These are phyloP conservation scores for Drosophila leonis DNA, from an alignment of 2,888 invertebrate species.

Conservation along the genomic window DNA sequence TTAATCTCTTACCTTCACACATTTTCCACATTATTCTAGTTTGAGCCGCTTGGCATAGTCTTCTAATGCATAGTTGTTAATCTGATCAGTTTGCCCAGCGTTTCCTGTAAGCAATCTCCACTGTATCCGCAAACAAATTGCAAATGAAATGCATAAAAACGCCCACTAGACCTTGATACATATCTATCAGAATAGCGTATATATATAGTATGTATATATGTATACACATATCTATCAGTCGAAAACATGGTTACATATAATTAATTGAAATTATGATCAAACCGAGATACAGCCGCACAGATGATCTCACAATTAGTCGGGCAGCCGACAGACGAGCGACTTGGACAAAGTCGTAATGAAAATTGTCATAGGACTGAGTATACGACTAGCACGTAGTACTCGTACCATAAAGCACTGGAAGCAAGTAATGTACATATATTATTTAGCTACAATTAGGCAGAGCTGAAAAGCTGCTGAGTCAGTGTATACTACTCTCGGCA, in stretches of 20 bases:
- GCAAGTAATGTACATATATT: conserved; percentile 51
- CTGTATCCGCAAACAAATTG: conserved; percentile 37
- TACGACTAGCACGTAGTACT: conserved; percentile 17
- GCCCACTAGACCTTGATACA: conserved; percentile 52
- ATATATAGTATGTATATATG: not conserved
- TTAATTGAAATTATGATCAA: conserved; percentile 52
- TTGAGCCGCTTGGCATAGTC: conserved; percentile 7
- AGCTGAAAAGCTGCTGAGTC: conserved; percentile 39
- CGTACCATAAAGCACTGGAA: conserved; percentile 19
- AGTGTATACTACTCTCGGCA: conserved; percentile 38
- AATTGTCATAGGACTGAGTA: conserved; percentile 39
- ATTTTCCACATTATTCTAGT: conserved; percentile 14
- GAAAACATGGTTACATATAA: conserved; percentile 39
- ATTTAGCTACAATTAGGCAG: conserved; percentile 44
- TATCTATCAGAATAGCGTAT: not conserved
- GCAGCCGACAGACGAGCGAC: conserved; percentile 1
- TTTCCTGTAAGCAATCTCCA: conserved; percentile 29
- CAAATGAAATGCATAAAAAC: conserved; percentile 57
- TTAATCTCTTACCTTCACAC: conserved; percentile 7
- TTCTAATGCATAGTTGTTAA: conserved; percentile 6
- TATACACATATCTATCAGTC: conserved; percentile 5
- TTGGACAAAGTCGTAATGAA: conserved; percentile 21
- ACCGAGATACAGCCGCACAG: conserved; percentile 25
- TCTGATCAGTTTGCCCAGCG: conserved; percentile 13
- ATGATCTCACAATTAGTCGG: conserved; percentile 69